phyloP scores from a whole-genome alignment of 2,113 vertebrate species.

The Hyaena hyaena region DNA sequence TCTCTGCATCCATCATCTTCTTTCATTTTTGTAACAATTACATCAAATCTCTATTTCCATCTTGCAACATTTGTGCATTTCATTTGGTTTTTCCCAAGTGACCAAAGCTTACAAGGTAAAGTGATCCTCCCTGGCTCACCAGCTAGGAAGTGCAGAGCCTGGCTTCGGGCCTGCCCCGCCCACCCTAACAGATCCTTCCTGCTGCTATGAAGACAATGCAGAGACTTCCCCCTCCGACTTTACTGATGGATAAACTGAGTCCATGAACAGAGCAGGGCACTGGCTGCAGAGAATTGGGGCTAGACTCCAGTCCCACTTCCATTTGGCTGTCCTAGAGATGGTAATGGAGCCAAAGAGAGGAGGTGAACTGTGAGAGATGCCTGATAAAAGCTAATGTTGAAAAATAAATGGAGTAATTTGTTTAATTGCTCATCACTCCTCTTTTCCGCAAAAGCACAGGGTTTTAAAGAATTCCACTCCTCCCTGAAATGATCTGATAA shows the following conservation, averaged over 20 bases:
- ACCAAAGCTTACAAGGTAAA: background rate
- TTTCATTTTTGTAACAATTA: background rate
- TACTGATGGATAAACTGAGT: background rate
- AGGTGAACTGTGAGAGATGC: background rate
- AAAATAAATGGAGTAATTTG: background rate
- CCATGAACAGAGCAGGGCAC: background rate
- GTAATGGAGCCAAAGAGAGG: background rate
- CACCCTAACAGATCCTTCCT: background rate
- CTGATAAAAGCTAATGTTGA: background rate
- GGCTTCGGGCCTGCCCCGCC: fast-evolving
- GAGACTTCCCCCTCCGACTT: background rate
- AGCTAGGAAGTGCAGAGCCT: background rate
- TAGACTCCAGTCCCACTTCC: background rate
- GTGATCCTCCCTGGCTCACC: background rate
- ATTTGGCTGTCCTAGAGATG: background rate
- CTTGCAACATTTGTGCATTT: background rate
- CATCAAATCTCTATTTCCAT: background rate
- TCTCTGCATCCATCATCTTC: background rate
- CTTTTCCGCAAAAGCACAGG: background rate
- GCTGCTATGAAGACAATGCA: background rate
- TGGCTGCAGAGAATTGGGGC: background rate
- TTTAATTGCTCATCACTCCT: background rate
- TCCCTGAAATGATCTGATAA: background rate
- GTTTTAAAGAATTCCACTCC: background rate
- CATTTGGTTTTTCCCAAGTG: constrained; percentile 2